Conservation (phyloP, 2,888 invertebrate species). For the Drosophila algonquin region DNA sequence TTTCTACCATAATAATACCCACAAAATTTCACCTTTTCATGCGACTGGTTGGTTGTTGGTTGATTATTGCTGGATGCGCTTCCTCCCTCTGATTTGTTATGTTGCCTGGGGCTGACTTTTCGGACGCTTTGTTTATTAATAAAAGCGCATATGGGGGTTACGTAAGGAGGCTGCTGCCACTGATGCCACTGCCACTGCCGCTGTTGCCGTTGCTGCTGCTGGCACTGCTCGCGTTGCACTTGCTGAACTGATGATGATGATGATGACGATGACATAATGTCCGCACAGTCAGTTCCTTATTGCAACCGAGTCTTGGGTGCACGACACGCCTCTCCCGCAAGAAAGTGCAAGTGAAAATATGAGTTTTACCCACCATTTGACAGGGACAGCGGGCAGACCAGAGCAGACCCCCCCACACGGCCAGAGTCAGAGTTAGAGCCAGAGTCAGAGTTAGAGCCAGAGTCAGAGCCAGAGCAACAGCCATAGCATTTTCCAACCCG, state of each 20-base stretch:
- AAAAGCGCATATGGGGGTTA: conserved; percentile 69
- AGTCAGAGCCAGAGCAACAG: neutral
- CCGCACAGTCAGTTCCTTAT: conserved; percentile 69
- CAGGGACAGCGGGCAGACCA: neutral
- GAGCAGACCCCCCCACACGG: neutral
- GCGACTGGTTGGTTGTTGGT: neutral
- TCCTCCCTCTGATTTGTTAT: conserved; percentile 27
- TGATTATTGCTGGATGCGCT: conserved; percentile 5
- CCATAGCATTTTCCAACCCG: conserved; percentile 55
- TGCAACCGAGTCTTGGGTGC: conserved; percentile 48
- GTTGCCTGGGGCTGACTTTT: conserved; percentile 7
- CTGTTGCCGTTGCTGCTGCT: conserved; percentile 41
- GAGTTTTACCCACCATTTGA: conserved; percentile 1
- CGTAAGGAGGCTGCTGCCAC: conserved; percentile 70
- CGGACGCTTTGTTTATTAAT: conserved; percentile 66
- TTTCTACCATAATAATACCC: conserved; percentile 49
- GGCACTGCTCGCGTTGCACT: conserved; percentile 40
- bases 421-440: conserved; percentile 5
- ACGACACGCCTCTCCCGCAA: conserved; percentile 48
- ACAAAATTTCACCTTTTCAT: conserved; percentile 64
- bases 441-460: conserved; percentile 1
- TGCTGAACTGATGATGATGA: conserved; percentile 38
- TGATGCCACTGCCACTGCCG: conserved; percentile 10
- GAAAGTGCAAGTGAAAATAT: conserved; percentile 51
- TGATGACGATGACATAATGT: conserved; percentile 67